Evolutionary conservation across 2,113 vertebrate genomes (phyloP).

Genomic region (Gallinago media): DNA sequence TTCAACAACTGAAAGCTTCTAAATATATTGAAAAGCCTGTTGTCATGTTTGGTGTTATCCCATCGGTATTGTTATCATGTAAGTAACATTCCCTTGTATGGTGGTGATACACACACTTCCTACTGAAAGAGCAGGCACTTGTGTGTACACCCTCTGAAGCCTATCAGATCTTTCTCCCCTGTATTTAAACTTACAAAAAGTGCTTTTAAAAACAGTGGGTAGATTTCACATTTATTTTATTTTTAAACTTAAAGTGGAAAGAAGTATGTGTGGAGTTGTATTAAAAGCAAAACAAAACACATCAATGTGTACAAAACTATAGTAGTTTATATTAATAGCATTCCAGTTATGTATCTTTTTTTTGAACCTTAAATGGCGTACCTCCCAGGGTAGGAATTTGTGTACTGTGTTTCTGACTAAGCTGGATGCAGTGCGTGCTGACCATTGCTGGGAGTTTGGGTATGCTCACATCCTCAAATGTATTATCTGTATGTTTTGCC

Average conservation of each 20-base stretch:
- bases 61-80: neutral
- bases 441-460: neutral
- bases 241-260: neutral
- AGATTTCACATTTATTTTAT: neutral
- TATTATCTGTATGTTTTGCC: neutral
- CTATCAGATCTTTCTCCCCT: neutral
- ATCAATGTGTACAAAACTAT: neutral
- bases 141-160: rapidly evolving
- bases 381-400: neutral
- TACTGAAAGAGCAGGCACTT: neutral
- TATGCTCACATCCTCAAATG: neutral
- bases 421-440: neutral
- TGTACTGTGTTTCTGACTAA: neutral
- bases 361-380: neutral
- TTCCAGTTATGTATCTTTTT: neutral
- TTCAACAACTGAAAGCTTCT: neutral
- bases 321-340: neutral
- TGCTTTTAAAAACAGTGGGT: neutral
- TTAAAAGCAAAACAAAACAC: neutral
- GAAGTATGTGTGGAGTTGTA: neutral
- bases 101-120: rapidly evolving
- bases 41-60: neutral
- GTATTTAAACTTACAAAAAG: neutral
- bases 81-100: neutral
- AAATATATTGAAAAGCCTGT: neutral